Evolutionary conservation across 2,113 vertebrate species (phyloP), one percentile per base, ranked within the genome.

Genomic region (Willisornis vidua): DNA sequence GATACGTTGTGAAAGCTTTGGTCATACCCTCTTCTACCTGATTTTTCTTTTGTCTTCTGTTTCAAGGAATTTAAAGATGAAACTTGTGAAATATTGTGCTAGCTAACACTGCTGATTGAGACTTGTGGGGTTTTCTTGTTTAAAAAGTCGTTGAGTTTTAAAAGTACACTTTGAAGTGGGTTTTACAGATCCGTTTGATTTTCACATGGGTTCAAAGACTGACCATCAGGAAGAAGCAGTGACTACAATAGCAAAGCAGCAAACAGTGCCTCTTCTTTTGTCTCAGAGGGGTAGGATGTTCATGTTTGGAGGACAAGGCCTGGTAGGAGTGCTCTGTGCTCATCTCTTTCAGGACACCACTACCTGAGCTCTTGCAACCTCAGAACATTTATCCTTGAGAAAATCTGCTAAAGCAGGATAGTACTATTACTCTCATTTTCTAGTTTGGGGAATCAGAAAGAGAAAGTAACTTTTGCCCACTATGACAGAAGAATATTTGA

Each of bases 201-300:
- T 86, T 52, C 19, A 63, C 7, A 35, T 8, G 31, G 12, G 14
- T 41, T 71, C 14, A 29, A 39, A 87, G 51, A 43, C 3, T 3
- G 3, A 29, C 28, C 2, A 2, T 10, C 17, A 41, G 19, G 18
- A 12, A 59, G 19, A 89, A 57, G 18, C 2, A 0, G 1, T 1
- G 12, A 39, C 48, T 65, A 10, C 39, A 79, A 37, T 3, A 55
- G 29, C 33, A 73, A 77, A 72, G 28, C 1, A 7, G 31, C 57
- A 72, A 84, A 35, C 7, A 11, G 26, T 15, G 6, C 5, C 46
- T 48, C 18, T 29, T 31, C 8, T 24, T 81, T 39, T 72, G 23
- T 46, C 14, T 80, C 51, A 41, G 37, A 41, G 26, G 14, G 7
- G 33, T 39, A 28, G 48, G 11, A 35, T 48, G 7, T 41, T 76